Evolutionary conservation across 2,113 vertebrate species (phyloP), one percentile per base, ranked within the genome.

Genomic region (Microtus pennsylvanicus): DNA sequence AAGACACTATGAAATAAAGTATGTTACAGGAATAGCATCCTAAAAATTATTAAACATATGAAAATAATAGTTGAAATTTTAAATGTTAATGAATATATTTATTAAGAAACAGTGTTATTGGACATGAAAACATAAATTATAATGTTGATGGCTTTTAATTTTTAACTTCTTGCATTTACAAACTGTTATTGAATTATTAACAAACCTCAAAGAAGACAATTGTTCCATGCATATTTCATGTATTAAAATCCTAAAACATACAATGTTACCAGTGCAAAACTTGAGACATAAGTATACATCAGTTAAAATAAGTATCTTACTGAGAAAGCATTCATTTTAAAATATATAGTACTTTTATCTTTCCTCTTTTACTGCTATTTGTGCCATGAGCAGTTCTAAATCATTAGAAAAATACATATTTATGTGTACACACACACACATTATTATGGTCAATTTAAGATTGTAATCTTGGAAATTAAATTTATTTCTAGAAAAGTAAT

Each of bases 261-360:
- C 6, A 45, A 45, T 45, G 45, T 45, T 45, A 45, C 13, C 83
- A 86, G 45, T 65, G 0, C 30, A 21, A 10, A 74, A 3, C n/a
- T 8, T 90, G 3, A 83, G 33, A 69, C 8, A 82, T 21, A 82
- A 38, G 1, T 74, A 50, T 8, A 45, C 52, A 89, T 50, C 50
- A 93, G 58, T 96, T 72, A 90, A 69, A 93, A n/a, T 70, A 77
- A 94, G 77, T 92, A 69, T 50, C 76, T n/a, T 35, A n/a, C 22
- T 91, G 0, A 21, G 77, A 75, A 75, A 50, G 7, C 1, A 93
- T 70, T 63, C 0, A 7, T 87, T 65, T 89, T 38, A 94, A n/a
- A 87, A 0, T 26, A 81, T 45, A 69, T 0, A 30, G 10, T 83
- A 21, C 70, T 52, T 94, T 72, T 33, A 94, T 28, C 70, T 47